Conservation (phyloP, 2,888 invertebrate species). For the Tinea trinotella region DNA sequence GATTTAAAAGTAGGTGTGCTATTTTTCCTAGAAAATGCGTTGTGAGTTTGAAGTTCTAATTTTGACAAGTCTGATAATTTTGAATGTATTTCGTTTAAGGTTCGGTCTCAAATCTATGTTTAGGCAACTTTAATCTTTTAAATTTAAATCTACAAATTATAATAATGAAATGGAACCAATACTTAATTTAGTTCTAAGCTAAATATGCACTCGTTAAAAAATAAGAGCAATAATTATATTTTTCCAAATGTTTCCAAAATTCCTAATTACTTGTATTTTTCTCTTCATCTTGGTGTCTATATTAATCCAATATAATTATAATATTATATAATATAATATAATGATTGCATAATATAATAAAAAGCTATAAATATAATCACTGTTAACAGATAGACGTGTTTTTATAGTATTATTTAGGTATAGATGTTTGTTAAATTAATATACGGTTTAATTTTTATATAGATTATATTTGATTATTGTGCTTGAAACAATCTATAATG, state of each 20-base stretch:
- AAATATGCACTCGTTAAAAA: slow-evolving; percentile 50
- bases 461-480: too few relatives aligned
- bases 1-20: neutral
- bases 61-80: neutral
- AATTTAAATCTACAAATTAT: neutral
- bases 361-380: neutral
- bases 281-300: slow-evolving; percentile 10
- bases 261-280: neutral
- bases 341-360: too few relatives aligned
- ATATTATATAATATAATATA: too few relatives aligned
- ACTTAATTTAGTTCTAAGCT: slow-evolving; percentile 27
- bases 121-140: neutral
- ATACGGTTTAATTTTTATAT: too few relatives aligned
- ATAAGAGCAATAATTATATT: slow-evolving; percentile 59
- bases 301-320: neutral
- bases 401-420: neutral
- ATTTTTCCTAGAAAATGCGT: neutral
- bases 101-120: neutral
- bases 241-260: slow-evolving; percentile 27
- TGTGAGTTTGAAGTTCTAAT: neutral
- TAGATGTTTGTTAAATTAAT: neutral
- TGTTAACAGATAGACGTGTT: neutral
- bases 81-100: slow-evolving; percentile 1
- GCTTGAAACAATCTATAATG: too few relatives aligned
- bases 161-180: slow-evolving; percentile 39